Base-by-base conservation (phyloP, 2,797 vertebrate genomes). In the Mus minutoides region DNA sequence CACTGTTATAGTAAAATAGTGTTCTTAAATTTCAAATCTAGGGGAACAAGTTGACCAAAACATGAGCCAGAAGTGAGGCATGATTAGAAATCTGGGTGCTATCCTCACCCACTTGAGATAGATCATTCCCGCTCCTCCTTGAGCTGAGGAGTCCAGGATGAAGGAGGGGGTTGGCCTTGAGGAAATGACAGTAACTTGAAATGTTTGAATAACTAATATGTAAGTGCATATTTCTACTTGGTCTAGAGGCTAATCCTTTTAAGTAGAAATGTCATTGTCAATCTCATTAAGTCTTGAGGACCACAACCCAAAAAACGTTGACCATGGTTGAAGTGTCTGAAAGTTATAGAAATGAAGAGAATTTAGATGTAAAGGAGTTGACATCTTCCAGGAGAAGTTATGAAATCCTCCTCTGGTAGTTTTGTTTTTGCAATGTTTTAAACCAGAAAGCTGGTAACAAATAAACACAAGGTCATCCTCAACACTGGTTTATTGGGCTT, bases 271-370 rank as follows among this genome's bases (percentile, higher is more conserved):
- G 75, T n/a, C 77, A 64, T 58, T 90, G 21, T 19, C 71, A 54
- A 40, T 64, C 49, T 85, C 46, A 62, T 40, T 60, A 80, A 75
- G 9, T 89, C 46, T 40, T 90, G 22, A 43, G 31, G 22, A 77
- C 54, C 56, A 94, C 14, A 49, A 1, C 46, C 24, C 46, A 64
- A 95, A 64, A 95, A 96, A 67, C 26, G 52, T 87, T 52, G 56
- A 95, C 79, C 88, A 58, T 56, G 82, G 76, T 26, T 60, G 17
- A 76, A 64, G 14, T 67, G 82, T 58, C 56, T 87, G 9, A 19
- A 96, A 93, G 43, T 91, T 86, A 92, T 7, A 76, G 29, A 92
- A 95, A 73, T 52, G 34, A 34, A 90, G 29, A 93, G n/a, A 85
- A 90, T 77, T 69, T 92, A 91, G 73, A n/a, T 49, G 19, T 17